Evolutionary conservation across 2,797 vertebrate species (phyloP).

Genomic region (Distichodus sexfasciatus): DNA sequence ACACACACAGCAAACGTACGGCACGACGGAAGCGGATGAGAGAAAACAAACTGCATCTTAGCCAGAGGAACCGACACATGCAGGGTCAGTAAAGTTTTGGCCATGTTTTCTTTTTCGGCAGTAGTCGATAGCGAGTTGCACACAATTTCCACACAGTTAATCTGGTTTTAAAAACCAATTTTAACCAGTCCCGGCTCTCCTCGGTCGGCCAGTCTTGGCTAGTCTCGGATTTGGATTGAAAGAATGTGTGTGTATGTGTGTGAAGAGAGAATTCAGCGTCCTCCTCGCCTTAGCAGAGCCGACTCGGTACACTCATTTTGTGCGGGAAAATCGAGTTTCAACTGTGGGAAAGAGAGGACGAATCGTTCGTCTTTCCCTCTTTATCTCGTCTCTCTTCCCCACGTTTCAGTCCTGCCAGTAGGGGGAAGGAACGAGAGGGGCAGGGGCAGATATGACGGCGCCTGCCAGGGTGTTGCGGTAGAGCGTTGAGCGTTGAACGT

Average conservation of each 20-base stretch:
- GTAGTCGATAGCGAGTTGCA: too few species aligned
- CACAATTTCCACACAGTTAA: too few species aligned
- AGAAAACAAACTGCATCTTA: slow-evolving; percentile 34
- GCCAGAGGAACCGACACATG: slow-evolving; percentile 68
- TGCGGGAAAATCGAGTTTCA: slow-evolving; percentile 35
- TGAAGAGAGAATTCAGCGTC: slow-evolving; percentile 35
- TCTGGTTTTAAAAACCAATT: too few species aligned
- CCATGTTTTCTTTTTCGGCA: slow-evolving; percentile 70
- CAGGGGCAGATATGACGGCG: slow-evolving; percentile 19
- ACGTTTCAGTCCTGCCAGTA: background rate
- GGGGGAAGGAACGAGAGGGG: too few species aligned
- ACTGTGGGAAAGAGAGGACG: slow-evolving; percentile 38
- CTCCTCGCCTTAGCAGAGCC: slow-evolving; percentile 26
- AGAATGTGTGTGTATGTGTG: slow-evolving; percentile 23
- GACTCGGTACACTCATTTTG: slow-evolving; percentile 17
- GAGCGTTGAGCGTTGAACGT: too few species aligned
- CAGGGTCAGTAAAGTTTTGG: slow-evolving; percentile 62
- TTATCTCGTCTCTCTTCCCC: slow-evolving; percentile 49
- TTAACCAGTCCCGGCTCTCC: too few species aligned
- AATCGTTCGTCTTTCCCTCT: slow-evolving; percentile 29
- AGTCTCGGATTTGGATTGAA: slow-evolving; percentile 22
- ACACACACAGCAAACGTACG: slow-evolving; percentile 27
- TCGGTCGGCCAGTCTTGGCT: background rate
- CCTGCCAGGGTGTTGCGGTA: slow-evolving; percentile 33
- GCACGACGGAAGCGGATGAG: slow-evolving; percentile 25